Evolutionary conservation across 2,113 vertebrate genomes (phyloP).

Genomic region (Peromyscus californicus): DNA sequence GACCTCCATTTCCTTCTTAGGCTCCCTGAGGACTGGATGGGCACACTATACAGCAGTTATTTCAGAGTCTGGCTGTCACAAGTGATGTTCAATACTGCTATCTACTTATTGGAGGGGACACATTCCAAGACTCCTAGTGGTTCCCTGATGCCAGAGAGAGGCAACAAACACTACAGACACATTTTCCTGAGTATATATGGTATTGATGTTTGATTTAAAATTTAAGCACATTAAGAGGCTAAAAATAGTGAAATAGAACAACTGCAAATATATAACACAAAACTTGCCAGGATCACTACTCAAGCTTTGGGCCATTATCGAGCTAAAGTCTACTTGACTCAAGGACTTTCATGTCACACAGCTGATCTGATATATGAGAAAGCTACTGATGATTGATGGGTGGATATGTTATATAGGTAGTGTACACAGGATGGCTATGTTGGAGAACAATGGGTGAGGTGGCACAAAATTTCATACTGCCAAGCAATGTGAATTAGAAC

Average conservation of each 20-base stretch:
- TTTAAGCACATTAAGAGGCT: background rate
- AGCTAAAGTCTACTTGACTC: background rate
- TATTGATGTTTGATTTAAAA: background rate
- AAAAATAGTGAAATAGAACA: background rate
- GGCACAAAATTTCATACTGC: too few species aligned
- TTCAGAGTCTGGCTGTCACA: background rate
- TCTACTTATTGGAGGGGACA: background rate
- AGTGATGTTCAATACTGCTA: too few species aligned
- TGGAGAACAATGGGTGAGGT: background rate
- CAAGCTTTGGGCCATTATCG: background rate
- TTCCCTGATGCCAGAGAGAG: background rate
- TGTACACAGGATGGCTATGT: too few species aligned
- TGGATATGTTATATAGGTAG: background rate
- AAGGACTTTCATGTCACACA: background rate
- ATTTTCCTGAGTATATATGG: background rate
- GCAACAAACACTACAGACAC: background rate
- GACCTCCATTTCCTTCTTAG: background rate
- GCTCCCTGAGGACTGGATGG: background rate
- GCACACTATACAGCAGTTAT: rapidly evolving
- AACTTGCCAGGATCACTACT: background rate
- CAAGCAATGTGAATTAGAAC: background rate
- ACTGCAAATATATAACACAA: background rate
- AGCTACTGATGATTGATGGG: background rate
- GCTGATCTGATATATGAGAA: background rate
- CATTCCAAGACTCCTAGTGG: background rate